Evolutionary conservation across 2,797 vertebrate species (phyloP).

Genomic region (Astyanax mexicanus): DNA sequence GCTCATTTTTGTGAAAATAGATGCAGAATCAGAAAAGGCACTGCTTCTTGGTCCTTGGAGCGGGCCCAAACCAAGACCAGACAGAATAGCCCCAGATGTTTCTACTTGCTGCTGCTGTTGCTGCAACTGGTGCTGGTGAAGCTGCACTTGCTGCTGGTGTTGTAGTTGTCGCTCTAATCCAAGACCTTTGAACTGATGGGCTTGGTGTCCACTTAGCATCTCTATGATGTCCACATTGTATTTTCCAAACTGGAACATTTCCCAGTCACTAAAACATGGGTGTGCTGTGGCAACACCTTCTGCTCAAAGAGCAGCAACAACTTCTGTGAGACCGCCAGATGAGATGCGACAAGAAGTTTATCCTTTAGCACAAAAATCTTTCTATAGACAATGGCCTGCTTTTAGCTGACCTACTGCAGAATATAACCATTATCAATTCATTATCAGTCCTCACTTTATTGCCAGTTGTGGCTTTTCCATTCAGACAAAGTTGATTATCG

Average conservation of each 20-base stretch:
- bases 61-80: slow-evolving; percentile 85
- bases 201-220: slow-evolving; percentile 88
- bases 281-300: slow-evolving; percentile 79
- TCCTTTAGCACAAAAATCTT: slow-evolving; percentile 54
- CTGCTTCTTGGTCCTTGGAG: slow-evolving; percentile 86
- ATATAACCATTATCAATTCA: slow-evolving; percentile 29
- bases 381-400: slow-evolving; percentile 34
- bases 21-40: slow-evolving; percentile 86
- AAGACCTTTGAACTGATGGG: slow-evolving; percentile 87
- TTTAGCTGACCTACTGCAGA: slow-evolving; percentile 37
- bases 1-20: slow-evolving; percentile 88
- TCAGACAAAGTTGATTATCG: slow-evolving; percentile 25
- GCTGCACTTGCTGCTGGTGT: slow-evolving; percentile 87
- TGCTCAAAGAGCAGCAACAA: slow-evolving; percentile 74
- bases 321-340: slow-evolving; percentile 67
- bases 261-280: slow-evolving; percentile 85
- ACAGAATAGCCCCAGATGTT: slow-evolving; percentile 84
- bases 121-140: slow-evolving; percentile 85
- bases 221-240: slow-evolving; percentile 91
- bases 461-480: slow-evolving; percentile 33
- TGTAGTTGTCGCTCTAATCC: slow-evolving; percentile 86
- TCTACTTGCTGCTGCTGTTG: slow-evolving; percentile 86
- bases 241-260: slow-evolving; percentile 90
- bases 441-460: slow-evolving; percentile 39
- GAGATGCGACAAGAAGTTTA: slow-evolving; percentile 59